phyloP scores from a whole-genome alignment of 2,888 invertebrate species.

The Hanleya hanleyi region DNA sequence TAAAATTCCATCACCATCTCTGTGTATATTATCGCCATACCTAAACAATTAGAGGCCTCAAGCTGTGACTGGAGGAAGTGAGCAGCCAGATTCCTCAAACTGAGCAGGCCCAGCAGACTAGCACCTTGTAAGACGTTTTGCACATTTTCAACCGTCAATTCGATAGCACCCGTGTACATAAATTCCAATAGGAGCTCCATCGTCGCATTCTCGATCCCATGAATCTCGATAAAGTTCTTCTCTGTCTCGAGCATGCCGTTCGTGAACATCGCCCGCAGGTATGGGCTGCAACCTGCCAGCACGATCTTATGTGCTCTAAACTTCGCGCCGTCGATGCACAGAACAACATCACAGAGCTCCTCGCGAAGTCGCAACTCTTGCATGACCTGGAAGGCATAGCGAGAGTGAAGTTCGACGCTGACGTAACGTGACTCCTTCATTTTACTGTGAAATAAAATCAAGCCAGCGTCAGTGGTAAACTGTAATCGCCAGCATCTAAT shows the following conservation, averaged over 20 bases:
- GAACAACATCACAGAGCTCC: constrained; percentile 65
- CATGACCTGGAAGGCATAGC: constrained; percentile 65
- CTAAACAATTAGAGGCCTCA: constrained; percentile 67
- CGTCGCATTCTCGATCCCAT: constrained; percentile 63
- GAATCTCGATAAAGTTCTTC: constrained; percentile 60
- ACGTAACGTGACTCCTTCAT: constrained; percentile 69
- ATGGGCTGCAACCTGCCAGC: constrained; percentile 68
- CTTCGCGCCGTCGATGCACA: constrained; percentile 59
- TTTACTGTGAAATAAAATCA: too few relatives aligned
- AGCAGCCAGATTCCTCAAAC: constrained; percentile 61
- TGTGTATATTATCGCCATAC: constrained; percentile 45
- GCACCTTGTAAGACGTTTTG: constrained; percentile 69
- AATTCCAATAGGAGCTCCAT: constrained; percentile 68
- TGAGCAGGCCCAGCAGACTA: constrained; percentile 62
- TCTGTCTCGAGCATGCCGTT: constrained; percentile 70
- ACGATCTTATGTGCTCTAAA: constrained; percentile 69
- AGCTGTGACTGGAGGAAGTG: constrained; percentile 69
- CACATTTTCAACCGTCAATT: constrained; percentile 68
- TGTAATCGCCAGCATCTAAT: too few relatives aligned
- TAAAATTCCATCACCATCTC: too few relatives aligned
- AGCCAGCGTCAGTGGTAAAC: too few relatives aligned
- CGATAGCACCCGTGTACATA: constrained; percentile 68
- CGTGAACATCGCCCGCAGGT: constrained; percentile 71
- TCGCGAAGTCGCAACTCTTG: constrained; percentile 61
- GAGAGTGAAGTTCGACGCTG: constrained; percentile 62